Base-by-base conservation (phyloP, 2,797 vertebrate genomes). In the Chanos chanos region DNA sequence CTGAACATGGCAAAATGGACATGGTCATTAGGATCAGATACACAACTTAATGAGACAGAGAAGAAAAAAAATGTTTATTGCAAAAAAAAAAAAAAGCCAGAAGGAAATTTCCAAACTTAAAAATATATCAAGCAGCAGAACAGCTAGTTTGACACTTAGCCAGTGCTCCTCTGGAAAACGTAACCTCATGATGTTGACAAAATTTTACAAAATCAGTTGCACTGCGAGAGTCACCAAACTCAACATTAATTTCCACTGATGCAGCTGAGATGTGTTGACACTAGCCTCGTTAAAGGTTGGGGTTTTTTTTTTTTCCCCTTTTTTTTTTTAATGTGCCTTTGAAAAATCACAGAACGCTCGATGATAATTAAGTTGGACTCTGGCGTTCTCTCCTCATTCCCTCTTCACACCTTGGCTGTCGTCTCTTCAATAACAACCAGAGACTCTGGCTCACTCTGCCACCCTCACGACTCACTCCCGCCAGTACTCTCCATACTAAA, bases 181-280 rank as follows among this genome's bases (percentile, higher is more conserved):
- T 70, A 67, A 67, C 16, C 1, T 4, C 7, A 41, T 50, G 58
- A 56, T 27, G 22, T 60, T 18, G 60, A 66, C 27, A 63, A 22
- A 58, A 58, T 54, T 66, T 62, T 52, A 56, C 44, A 18, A 43
- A 22, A 63, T 49, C 56, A 28, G 64, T 61, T 34, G 68, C 75
- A 75, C 49, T 73, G 4, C 22, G 77, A 75, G 65, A 41, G 57
- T 64, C 76, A 55, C 66, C 22, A 1, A 56, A 61, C 73, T 82
- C 71, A 72, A 72, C 64, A 33, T 36, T 52, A n/a, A 63, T 22
- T 60, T 12, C 49, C 53, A 36, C 51, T 13, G 51, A 41, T 52
- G 64, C 51, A 72, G 47, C 51, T 28, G 69, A 68, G 67, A 66
- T 52, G 13, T 62, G 66, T 70, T 74, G 64, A 67, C 49, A 62